Conservation (phyloP, 2,888 invertebrate species). For the Megastigmus dorsalis region DNA sequence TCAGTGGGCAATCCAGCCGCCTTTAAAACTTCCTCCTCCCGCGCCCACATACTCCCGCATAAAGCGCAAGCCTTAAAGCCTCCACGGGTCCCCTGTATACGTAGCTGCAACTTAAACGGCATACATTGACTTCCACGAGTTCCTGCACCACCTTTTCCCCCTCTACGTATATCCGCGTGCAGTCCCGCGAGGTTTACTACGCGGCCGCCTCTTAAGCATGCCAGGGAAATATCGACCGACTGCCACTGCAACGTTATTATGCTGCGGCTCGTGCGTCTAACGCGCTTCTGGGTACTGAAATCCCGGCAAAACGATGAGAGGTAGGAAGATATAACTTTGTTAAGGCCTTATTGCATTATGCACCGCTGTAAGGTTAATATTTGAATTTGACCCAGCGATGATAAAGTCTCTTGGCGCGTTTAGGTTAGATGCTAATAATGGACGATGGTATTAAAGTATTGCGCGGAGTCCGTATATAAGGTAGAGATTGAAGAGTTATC, state of each 20-base stretch:
- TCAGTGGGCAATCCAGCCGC: too few relatives aligned
- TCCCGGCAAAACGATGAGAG: background rate
- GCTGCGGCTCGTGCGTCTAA: background rate
- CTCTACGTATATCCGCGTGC: too few relatives aligned
- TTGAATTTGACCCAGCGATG: background rate
- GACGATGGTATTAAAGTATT: too few relatives aligned
- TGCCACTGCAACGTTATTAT: too few relatives aligned
- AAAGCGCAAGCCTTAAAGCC: background rate
- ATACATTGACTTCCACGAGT: conserved; percentile 10
- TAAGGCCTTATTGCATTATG: background rate
- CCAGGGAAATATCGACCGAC: conserved; percentile 12
- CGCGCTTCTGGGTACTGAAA: background rate
- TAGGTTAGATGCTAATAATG: too few relatives aligned
- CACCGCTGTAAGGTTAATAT: background rate
- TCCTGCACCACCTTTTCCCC: background rate
- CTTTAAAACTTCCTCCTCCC: background rate
- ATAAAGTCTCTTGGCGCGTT: too few relatives aligned
- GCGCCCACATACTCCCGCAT: background rate
- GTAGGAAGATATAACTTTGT: too few relatives aligned
- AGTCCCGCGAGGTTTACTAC: conserved; percentile 1
- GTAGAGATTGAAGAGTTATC: too few relatives aligned
- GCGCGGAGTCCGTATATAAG: too few relatives aligned
- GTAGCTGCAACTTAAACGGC: conserved; percentile 8
- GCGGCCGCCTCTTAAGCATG: conserved; percentile 12
- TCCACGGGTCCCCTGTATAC: background rate